Evolutionary conservation across 1,140 invertebrate genomes (phyloP).

Genomic region (Colletes gigas): DNA sequence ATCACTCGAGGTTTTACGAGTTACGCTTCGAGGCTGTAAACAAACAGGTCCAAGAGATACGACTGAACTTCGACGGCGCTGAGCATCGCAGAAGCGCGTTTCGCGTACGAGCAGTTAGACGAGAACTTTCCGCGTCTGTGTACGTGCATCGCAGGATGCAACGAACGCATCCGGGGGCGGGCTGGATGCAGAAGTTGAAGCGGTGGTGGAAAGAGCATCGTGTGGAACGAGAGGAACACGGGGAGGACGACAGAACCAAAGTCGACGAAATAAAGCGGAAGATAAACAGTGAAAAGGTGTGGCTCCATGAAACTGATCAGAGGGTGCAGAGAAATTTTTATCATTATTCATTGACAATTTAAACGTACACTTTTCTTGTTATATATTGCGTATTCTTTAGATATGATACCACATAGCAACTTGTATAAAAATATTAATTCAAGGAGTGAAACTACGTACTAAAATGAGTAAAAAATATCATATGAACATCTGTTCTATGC

Average conservation of each 20-base stretch:
- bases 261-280: too few species aligned
- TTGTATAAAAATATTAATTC: too few species aligned
- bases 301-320: too few species aligned
- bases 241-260: slow-evolving; percentile 10
- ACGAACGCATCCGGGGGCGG: background rate
- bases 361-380: too few species aligned
- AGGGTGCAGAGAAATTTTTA: too few species aligned
- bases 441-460: too few species aligned
- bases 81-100: slow-evolving; percentile 16
- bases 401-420: too few species aligned
- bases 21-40: slow-evolving; percentile 47
- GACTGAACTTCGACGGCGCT: slow-evolving; percentile 9
- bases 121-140: slow-evolving; percentile 32
- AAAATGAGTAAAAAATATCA: too few species aligned
- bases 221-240: slow-evolving; percentile 18
- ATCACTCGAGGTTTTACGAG: slow-evolving; percentile 50
- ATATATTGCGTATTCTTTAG: too few species aligned
- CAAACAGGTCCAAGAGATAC: slow-evolving; percentile 59
- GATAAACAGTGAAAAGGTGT: too few species aligned
- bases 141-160: slow-evolving; percentile 34
- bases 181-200: background rate
- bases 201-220: slow-evolving; percentile 15
- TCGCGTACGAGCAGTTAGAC: slow-evolving; percentile 48
- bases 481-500: too few species aligned
- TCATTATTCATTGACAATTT: too few species aligned